Evolutionary conservation across 2,113 vertebrate species (phyloP).

Genomic region (Acrocephalus arundinaceus): DNA sequence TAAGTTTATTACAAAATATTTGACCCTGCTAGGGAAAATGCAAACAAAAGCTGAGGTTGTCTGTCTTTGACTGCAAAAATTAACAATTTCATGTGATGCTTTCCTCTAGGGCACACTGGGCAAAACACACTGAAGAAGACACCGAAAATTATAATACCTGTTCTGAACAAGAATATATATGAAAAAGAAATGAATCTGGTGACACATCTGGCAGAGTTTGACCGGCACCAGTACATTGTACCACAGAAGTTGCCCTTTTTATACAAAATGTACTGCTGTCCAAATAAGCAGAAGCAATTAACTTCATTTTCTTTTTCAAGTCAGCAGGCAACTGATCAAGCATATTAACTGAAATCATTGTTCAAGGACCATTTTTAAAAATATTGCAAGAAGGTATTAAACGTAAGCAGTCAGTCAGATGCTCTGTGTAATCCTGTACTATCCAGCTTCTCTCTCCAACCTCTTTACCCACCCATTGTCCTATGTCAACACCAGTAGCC

Average conservation of each 20-base stretch:
- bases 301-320: slow-evolving; percentile 11
- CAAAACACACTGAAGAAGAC: background rate
- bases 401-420: background rate
- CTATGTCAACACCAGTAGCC: background rate
- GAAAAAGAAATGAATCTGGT: background rate
- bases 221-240: background rate
- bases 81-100: background rate
- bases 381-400: background rate
- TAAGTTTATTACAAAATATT: background rate
- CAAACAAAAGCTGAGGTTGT: background rate
- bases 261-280: background rate
- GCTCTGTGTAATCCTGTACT: background rate
- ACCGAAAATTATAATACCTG: background rate
- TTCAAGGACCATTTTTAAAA: background rate
- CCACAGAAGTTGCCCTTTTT: background rate
- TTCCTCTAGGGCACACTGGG: background rate
- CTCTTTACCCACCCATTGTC: background rate
- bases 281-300: slow-evolving; percentile 14
- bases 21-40: background rate
- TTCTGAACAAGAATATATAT: background rate
- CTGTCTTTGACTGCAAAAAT: background rate
- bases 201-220: background rate
- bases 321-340: background rate
- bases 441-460: background rate
- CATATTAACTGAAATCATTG: background rate